A percentile compares a stretch with the other conserved stretches of the same genome.
phyloP scores from a whole-genome alignment of 92 coral and sea anemone genomes.

The Zoanthus sansibaricus region DNA sequence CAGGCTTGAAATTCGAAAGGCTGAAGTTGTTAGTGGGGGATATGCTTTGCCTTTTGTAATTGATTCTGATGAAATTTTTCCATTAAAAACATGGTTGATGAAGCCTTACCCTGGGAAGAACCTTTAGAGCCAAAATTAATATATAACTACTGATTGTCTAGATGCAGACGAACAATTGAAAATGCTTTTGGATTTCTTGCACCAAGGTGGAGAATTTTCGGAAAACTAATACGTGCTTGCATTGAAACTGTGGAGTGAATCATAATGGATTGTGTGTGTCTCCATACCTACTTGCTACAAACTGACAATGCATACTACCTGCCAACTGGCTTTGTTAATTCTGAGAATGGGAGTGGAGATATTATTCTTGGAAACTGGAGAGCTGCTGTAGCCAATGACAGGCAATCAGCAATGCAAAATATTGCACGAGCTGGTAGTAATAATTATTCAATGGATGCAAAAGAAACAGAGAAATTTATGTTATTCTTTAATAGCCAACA shows the following conservation, averaged over 20 bases:
- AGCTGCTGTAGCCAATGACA: background rate
- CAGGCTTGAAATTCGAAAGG: background rate
- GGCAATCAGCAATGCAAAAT: background rate
- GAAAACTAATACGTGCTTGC: background rate
- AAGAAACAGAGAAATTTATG: background rate
- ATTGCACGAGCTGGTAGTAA: background rate
- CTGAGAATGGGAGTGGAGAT: conserved; percentile 8
- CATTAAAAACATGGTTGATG: background rate
- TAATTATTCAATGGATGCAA: background rate
- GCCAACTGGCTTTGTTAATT: conserved; percentile 1
- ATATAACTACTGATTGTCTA: background rate
- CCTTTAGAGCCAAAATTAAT: background rate
- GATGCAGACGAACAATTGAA: conserved; percentile 2
- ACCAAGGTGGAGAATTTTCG: conserved; percentile 6
- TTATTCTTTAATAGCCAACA: too few relatives aligned
- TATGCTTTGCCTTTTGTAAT: background rate
- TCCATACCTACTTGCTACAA: background rate
- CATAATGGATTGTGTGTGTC: background rate
- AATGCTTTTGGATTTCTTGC: background rate
- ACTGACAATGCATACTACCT: background rate
- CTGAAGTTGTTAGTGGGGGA: conserved; percentile 7
- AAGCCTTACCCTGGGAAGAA: background rate
- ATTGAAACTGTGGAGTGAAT: conserved; percentile 13
- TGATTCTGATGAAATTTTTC: background rate
- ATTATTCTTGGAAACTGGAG: conserved; percentile 4